phyloP scores from a whole-genome alignment of 1,140 invertebrate genomes.

The Chionoecetes opilio region DNA sequence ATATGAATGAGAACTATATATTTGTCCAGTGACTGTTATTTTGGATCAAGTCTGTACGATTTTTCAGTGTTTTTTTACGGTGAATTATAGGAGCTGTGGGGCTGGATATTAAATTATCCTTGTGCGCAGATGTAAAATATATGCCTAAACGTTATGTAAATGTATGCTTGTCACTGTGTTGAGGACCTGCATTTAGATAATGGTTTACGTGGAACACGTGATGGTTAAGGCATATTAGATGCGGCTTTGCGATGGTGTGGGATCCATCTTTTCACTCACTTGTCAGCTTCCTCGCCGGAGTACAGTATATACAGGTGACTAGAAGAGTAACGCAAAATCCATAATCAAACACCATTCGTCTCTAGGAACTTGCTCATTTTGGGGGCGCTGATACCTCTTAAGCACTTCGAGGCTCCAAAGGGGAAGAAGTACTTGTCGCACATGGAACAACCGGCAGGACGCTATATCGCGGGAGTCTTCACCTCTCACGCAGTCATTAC shows the following conservation, averaged over 20 bases:
- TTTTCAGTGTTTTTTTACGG: not conserved
- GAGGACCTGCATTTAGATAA: not conserved
- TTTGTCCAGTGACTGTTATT: not conserved
- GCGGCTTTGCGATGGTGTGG: conserved; percentile 4
- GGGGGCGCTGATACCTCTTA: not conserved
- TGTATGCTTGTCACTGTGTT: no score
- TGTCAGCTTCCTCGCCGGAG: not conserved
- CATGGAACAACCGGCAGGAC: not conserved
- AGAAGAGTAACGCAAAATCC: not conserved
- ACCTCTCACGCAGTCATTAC: not conserved
- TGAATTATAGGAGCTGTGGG: not conserved
- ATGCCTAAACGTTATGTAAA: not conserved
- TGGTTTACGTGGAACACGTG: conserved; percentile 5
- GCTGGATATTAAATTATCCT: not conserved
- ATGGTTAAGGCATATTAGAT: not conserved
- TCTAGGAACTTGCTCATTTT: not conserved
- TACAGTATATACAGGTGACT: no score
- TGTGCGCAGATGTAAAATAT: not conserved
- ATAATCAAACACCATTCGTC: conserved; percentile 20
- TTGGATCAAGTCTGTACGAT: not conserved
- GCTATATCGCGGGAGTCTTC: not conserved
- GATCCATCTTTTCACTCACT: not conserved
- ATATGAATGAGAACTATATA: no score
- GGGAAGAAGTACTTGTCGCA: not conserved
- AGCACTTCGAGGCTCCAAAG: not conserved